These are phyloP conservation scores for Xylocampa areola DNA, from an alignment of 2,888 invertebrate genomes.

Conservation along the genomic window DNA sequence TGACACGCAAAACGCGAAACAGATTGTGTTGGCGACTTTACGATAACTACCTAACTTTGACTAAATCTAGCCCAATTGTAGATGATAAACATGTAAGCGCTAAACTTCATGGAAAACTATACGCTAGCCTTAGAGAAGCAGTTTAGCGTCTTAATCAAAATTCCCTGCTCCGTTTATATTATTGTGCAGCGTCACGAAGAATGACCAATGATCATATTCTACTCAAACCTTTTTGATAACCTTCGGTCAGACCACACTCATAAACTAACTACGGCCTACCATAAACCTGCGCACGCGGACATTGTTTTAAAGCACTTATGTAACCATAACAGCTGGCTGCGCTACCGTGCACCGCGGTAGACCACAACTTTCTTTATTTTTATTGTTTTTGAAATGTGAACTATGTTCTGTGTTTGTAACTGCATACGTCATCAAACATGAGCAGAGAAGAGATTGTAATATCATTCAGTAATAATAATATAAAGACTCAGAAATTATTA, in stretches of 20 bases:
- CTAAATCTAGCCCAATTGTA: too few relatives aligned
- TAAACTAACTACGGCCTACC: background rate
- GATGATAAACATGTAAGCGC: too few relatives aligned
- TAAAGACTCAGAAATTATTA: too few relatives aligned
- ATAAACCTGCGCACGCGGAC: background rate
- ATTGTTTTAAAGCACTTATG: constrained; percentile 35
- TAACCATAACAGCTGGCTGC: constrained; percentile 20
- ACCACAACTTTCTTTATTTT: constrained; percentile 27
- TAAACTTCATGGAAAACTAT: too few relatives aligned
- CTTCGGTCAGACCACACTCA: background rate
- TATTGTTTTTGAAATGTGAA: constrained; percentile 28
- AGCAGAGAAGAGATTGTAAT: background rate
- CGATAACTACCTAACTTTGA: too few relatives aligned
- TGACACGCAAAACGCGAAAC: too few relatives aligned
- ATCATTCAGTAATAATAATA: background rate
- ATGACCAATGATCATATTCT: background rate
- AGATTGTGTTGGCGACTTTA: too few relatives aligned
- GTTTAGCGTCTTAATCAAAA: too few relatives aligned
- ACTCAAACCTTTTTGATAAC: background rate
- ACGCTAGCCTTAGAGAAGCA: too few relatives aligned
- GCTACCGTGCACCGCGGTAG: constrained; percentile 8
- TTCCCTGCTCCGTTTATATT: background rate
- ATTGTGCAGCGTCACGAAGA: background rate
- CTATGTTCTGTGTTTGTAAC: background rate
- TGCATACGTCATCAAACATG: background rate